Conservation (phyloP, 2,888 invertebrate genomes). For the Crossocerus cetratus region DNA sequence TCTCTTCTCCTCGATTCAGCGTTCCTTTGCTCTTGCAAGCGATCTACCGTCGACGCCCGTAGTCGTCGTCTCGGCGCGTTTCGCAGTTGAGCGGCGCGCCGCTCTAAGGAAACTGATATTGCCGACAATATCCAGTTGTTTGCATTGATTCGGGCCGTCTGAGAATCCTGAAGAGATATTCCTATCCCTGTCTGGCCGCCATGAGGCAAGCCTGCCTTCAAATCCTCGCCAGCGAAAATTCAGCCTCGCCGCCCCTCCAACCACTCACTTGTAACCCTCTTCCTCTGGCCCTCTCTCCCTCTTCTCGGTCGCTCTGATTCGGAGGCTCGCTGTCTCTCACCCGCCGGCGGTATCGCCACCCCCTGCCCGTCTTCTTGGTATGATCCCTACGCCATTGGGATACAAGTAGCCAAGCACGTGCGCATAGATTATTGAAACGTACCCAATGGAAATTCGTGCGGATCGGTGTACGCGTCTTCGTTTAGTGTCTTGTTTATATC, state of each 20-base stretch:
- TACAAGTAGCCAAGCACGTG: conserved; percentile 43
- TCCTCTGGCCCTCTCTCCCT: conserved; percentile 21
- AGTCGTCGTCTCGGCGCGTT: conserved; percentile 62
- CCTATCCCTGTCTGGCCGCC: conserved; percentile 55
- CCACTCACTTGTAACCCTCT: conserved; percentile 21
- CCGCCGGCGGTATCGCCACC: background rate
- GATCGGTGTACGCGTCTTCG: conserved; percentile 52
- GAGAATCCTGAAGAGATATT: conserved; percentile 68
- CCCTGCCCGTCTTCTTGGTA: background rate
- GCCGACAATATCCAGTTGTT: conserved; percentile 73
- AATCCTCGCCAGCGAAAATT: conserved; percentile 42
- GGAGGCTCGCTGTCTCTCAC: background rate
- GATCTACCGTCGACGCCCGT: conserved; percentile 50
- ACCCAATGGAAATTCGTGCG: conserved; percentile 54
- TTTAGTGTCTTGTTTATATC: conserved; percentile 47
- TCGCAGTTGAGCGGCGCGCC: conserved; percentile 67
- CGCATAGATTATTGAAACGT: conserved; percentile 65
- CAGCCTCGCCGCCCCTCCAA: conserved; percentile 22
- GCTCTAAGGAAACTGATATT: conserved; percentile 71
- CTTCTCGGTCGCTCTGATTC: background rate
- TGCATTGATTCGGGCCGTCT: conserved; percentile 72
- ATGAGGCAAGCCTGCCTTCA: conserved; percentile 14
- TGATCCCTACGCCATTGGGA: conserved; percentile 7
- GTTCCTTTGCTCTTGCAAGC: conserved; percentile 38
- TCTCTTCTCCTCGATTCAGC: conserved; percentile 17